Evolutionary conservation across 2,888 invertebrate species (phyloP).

Genomic region (Zonitis immaculata): DNA sequence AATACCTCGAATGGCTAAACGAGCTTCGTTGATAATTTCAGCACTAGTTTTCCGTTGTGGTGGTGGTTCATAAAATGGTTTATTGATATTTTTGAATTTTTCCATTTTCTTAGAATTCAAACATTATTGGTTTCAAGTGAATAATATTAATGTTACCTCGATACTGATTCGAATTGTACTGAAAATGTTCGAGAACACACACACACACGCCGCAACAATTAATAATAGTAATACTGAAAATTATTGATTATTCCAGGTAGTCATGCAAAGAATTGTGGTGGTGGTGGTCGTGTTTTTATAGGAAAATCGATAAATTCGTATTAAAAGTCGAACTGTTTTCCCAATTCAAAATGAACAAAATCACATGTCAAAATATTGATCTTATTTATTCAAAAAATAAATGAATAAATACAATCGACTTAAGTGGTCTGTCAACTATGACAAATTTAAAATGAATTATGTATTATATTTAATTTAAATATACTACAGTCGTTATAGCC

Average conservation of each 20-base stretch:
- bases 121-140: too few species aligned
- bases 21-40: slow-evolving; percentile 75
- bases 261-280: background rate
- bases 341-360: too few species aligned
- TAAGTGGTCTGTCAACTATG: too few species aligned
- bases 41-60: slow-evolving; percentile 70
- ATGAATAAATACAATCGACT: too few species aligned
- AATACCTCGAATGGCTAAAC: slow-evolving; percentile 54
- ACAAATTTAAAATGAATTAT: too few species aligned
- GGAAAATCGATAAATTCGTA: slow-evolving; percentile 13
- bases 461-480: too few species aligned
- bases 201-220: background rate
- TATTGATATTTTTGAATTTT: slow-evolving; percentile 26
- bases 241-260: slow-evolving; percentile 41
- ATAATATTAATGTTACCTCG: background rate
- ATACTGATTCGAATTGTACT: background rate
- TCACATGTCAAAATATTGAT: too few species aligned
- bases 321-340: too few species aligned
- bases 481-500: too few species aligned
- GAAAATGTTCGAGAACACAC: slow-evolving; percentile 8
- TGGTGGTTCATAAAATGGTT: slow-evolving; percentile 60
- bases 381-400: too few species aligned
- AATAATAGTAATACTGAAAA: slow-evolving; percentile 22
- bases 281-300: background rate
- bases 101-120: background rate